Conservation (phyloP, 2,797 vertebrate species). For the Sebastes iracundus region DNA sequence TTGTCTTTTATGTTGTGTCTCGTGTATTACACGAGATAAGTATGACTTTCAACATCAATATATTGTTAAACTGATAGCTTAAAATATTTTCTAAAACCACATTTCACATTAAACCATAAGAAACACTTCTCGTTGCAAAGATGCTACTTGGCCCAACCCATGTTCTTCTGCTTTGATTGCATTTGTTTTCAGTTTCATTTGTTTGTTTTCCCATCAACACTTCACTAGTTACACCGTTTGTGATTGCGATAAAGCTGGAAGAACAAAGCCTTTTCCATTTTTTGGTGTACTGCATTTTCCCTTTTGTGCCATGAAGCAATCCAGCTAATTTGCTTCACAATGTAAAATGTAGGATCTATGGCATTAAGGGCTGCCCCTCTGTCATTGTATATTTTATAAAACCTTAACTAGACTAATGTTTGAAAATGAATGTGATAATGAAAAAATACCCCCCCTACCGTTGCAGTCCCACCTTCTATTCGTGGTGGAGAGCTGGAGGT, state of each 20-base stretch:
- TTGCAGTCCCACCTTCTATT: slow-evolving; percentile 91
- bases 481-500: slow-evolving; percentile 77
- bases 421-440: neutral
- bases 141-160: neutral
- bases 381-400: neutral
- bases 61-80: neutral
- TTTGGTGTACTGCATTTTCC: neutral
- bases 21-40: neutral
- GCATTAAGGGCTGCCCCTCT: neutral
- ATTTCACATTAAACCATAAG: neutral
- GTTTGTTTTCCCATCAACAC: neutral
- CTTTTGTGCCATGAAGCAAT: neutral
- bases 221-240: neutral
- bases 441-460: neutral
- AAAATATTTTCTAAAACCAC: neutral
- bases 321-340: neutral
- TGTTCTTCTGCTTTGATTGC: neutral
- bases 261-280: neutral
- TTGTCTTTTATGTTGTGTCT: neutral
- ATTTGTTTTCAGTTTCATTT: neutral
- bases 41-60: neutral
- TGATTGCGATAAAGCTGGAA: neutral
- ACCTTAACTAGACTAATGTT: neutral
- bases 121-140: neutral
- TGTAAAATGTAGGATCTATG: neutral